phyloP scores from a whole-genome alignment of 2,888 invertebrate genomes.

The Gymnosoma rotundatum region DNA sequence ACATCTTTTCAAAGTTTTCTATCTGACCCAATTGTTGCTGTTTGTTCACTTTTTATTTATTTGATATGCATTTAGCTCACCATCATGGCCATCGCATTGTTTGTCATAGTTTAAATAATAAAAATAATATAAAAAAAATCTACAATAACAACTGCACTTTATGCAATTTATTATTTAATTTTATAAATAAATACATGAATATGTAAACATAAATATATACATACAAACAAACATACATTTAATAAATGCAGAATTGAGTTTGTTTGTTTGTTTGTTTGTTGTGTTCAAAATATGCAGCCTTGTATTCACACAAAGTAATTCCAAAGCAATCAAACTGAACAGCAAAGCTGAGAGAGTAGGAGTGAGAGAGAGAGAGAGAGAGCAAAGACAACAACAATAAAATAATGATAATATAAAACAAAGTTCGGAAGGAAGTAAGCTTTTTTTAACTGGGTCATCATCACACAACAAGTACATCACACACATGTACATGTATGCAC shows the following conservation, averaged over 20 bases:
- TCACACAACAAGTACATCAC: conserved; percentile 5
- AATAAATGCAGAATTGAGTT: neutral
- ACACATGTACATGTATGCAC: neutral
- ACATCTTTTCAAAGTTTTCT: neutral
- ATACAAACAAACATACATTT: neutral
- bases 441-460: conserved; percentile 62
- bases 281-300: conserved; percentile 42
- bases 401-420: conserved; percentile 44
- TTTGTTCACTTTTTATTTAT: conserved; percentile 24
- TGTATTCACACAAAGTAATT: conserved; percentile 63
- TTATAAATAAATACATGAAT: conserved; percentile 37
- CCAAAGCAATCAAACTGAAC: conserved; percentile 55
- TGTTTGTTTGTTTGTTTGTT: neutral
- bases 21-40: conserved; percentile 46
- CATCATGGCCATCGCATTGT: conserved; percentile 50
- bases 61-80: conserved; percentile 44
- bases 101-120: conserved; percentile 50
- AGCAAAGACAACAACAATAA: conserved; percentile 5
- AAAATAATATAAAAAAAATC: conserved; percentile 2
- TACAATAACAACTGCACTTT: conserved; percentile 46
- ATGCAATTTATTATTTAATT: conserved; percentile 67
- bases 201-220: conserved; percentile 10
- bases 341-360: conserved; percentile 35
- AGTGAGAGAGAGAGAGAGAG: no score
- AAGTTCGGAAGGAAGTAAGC: conserved; percentile 67